Percentiles rank a stretch among this genome's conserved stretches.
Conservation (phyloP, 2,113 vertebrate genomes). For the Campylomormyrus numenius region DNA sequence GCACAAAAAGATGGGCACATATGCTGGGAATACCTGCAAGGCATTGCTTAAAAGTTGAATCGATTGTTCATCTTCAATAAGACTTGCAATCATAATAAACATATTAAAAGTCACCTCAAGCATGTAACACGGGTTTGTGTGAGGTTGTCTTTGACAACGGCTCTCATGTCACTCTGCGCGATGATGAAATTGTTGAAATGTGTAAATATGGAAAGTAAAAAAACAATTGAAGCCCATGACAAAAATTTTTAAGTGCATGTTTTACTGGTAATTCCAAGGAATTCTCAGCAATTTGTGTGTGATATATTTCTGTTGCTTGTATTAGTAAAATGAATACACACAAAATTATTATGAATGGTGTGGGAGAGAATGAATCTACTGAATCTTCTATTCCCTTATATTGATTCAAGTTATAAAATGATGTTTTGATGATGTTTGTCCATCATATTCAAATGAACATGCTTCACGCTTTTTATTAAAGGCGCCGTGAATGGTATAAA, state of each 20-base stretch:
- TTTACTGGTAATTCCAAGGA: background rate
- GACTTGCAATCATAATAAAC: background rate
- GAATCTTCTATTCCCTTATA: background rate
- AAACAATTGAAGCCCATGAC: conserved; percentile 20
- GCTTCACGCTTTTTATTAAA: background rate
- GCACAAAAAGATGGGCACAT: background rate
- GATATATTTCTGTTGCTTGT: background rate
- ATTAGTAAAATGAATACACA: background rate
- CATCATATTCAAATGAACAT: background rate
- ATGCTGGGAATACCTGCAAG: background rate
- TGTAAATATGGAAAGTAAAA: conserved; percentile 13
- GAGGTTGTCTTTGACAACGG: background rate
- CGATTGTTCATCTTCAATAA: background rate
- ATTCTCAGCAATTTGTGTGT: conserved; percentile 2
- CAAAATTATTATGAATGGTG: background rate
- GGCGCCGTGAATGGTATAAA: background rate
- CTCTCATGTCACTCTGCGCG: background rate
- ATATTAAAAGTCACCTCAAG: background rate
- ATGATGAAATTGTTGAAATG: background rate
- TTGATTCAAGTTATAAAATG: background rate
- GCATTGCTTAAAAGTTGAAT: background rate
- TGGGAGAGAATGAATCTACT: background rate
- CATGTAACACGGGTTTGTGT: background rate
- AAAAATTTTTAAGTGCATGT: conserved; percentile 14
- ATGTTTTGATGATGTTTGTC: background rate